Evolutionary conservation across 2,888 invertebrate genomes (phyloP).

Genomic region (Dione juno): DNA sequence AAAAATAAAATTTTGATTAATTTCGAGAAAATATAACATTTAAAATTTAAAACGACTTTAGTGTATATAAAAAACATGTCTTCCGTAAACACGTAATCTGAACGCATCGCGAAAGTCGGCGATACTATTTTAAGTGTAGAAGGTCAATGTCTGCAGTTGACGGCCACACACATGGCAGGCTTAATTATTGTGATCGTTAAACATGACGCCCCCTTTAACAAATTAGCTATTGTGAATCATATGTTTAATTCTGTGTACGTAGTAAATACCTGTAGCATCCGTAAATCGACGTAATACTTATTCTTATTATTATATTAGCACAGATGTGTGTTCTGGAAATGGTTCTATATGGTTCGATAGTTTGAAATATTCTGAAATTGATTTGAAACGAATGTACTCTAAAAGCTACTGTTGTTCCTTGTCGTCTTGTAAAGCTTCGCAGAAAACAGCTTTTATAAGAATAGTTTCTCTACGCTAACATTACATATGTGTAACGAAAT

Average conservation of each 20-base stretch:
- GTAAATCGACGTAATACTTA: conserved; percentile 7
- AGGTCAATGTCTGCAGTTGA: conserved; percentile 75
- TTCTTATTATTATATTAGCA: too few relatives aligned
- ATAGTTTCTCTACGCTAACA: not conserved
- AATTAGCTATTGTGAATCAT: conserved; percentile 44
- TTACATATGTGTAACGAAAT: not conserved
- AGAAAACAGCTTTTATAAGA: not conserved
- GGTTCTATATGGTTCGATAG: too few relatives aligned
- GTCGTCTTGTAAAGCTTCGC: not conserved
- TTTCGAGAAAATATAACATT: too few relatives aligned
- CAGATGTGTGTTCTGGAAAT: too few relatives aligned
- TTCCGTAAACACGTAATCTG: conserved; percentile 22
- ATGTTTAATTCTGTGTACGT: conserved; percentile 22
- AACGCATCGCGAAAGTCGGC: conserved; percentile 38
- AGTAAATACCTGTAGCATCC: not conserved
- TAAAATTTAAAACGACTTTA: not conserved
- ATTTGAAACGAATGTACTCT: too few relatives aligned
- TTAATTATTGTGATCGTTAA: conserved; percentile 52
- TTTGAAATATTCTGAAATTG: too few relatives aligned
- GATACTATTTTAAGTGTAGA: conserved; percentile 63
- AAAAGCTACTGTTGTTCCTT: too few relatives aligned
- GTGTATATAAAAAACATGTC: not conserved
- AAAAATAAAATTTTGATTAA: too few relatives aligned
- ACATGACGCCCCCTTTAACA: conserved; percentile 46
- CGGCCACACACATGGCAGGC: conserved; percentile 50